These are phyloP conservation scores for Lepidocyrtinus sp. DNA, from an alignment of 2,888 invertebrate species.

Conservation along the genomic window DNA sequence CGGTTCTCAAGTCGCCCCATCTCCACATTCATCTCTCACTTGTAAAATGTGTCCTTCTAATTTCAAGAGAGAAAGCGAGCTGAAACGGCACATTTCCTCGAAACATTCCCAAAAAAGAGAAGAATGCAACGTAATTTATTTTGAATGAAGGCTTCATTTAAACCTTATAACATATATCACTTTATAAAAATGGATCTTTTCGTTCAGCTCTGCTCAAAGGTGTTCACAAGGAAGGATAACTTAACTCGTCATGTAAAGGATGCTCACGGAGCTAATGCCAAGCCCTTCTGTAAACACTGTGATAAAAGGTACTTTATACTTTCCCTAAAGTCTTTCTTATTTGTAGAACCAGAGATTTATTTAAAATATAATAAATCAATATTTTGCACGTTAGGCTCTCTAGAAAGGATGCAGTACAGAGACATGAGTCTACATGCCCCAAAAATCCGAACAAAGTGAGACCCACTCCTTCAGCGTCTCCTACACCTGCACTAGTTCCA, in stretches of 20 bases:
- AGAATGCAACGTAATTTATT: slow-evolving; percentile 55
- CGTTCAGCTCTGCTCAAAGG: slow-evolving; percentile 52
- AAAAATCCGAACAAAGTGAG: too few species aligned
- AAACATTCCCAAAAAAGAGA: slow-evolving; percentile 36
- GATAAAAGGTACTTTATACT: slow-evolving; percentile 60
- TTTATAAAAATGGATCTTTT: not conserved
- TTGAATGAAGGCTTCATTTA: slow-evolving; percentile 8
- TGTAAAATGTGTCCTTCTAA: too few species aligned
- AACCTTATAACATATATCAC: not conserved
- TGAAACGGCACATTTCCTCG: slow-evolving; percentile 37
- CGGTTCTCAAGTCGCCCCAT: too few species aligned
- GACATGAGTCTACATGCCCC: slow-evolving; percentile 61
- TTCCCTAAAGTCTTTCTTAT: too few species aligned
- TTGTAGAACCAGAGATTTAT: too few species aligned
- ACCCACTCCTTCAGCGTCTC: too few species aligned
- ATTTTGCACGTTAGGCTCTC: too few species aligned
- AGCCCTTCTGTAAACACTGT: slow-evolving; percentile 57
- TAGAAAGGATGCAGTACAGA: slow-evolving; percentile 60
- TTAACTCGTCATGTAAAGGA: slow-evolving; percentile 61
- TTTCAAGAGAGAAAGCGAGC: slow-evolving; percentile 42
- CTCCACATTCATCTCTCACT: too few species aligned
- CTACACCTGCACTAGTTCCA: too few species aligned
- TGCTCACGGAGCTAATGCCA: slow-evolving; percentile 46
- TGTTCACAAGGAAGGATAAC: slow-evolving; percentile 64
- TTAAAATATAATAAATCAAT: too few species aligned